These are phyloP conservation scores for Hyposoter didymator DNA, from an alignment of 2,888 invertebrate species.

Conservation along the genomic window DNA sequence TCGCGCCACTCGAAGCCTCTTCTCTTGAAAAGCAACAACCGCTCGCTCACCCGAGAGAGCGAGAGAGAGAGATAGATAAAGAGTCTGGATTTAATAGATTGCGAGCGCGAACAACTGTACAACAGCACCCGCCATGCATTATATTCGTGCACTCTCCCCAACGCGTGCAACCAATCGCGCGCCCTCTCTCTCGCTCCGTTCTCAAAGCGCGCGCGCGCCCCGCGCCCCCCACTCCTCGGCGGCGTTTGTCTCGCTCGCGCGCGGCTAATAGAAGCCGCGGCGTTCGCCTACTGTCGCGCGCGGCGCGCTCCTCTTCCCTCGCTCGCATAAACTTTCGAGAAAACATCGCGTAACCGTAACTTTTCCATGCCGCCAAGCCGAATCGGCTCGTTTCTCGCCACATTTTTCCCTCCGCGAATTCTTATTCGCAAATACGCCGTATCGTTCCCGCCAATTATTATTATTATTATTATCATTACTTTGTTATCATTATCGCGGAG, in stretches of 20 bases:
- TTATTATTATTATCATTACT: conserved; percentile 15
- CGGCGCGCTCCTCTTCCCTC: too few relatives aligned
- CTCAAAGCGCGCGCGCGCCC: conserved; percentile 46
- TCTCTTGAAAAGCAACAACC: conserved; percentile 31
- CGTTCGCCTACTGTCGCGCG: conserved; percentile 66
- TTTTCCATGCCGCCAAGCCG: conserved; percentile 64
- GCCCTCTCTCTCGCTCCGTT: conserved; percentile 45
- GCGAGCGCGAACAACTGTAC: conserved; percentile 40
- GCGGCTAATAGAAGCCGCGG: conserved; percentile 38
- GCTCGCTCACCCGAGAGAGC: conserved; percentile 18
- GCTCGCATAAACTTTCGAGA: conserved; percentile 79
- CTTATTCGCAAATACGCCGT: conserved; percentile 24
- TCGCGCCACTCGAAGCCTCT: conserved; percentile 64
- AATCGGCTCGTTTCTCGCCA: conserved; percentile 33
- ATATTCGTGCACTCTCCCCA: conserved; percentile 70
- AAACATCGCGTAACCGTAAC: conserved; percentile 77
- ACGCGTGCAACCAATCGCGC: conserved; percentile 63
- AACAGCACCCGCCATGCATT: conserved; percentile 74
- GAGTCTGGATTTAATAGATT: conserved; percentile 37
- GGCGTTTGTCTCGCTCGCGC: conserved; percentile 34
- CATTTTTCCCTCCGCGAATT: conserved; percentile 18
- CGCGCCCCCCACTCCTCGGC: conserved; percentile 59
- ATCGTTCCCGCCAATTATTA: neutral
- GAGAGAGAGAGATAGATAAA: conserved; percentile 7
- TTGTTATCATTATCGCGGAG: conserved; percentile 30